These are phyloP conservation scores for Poecilia wingei DNA, from an alignment of 2,797 vertebrate species.

Conservation along the genomic window DNA sequence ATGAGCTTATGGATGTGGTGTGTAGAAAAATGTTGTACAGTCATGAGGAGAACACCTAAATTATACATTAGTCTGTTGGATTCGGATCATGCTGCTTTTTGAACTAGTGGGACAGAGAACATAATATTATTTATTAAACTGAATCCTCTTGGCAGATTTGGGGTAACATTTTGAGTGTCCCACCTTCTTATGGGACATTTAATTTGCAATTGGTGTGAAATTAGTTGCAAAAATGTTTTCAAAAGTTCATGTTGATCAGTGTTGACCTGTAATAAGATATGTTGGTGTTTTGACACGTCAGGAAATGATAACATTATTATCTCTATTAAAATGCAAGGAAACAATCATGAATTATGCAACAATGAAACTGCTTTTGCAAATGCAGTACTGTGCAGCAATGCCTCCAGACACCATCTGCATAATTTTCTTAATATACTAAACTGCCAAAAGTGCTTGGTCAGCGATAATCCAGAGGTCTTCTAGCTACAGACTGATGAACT, in stretches of 20 bases:
- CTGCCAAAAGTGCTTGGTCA: neutral
- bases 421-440: neutral
- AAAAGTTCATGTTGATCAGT: neutral
- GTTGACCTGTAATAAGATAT: neutral
- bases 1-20: slow-evolving; percentile 4
- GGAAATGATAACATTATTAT: neutral
- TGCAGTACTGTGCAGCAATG: neutral
- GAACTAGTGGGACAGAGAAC: slow-evolving; percentile 2
- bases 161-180: neutral
- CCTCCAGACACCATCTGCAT: neutral
- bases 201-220: neutral
- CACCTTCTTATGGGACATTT: neutral
- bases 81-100: slow-evolving; percentile 1
- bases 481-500: neutral
- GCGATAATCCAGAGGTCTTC: neutral
- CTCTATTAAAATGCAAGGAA: neutral
- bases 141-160: neutral
- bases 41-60: slow-evolving; percentile 19
- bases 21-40: slow-evolving; percentile 8
- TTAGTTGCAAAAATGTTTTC: neutral
- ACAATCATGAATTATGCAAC: neutral
- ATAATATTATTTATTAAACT: neutral
- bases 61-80: slow-evolving; percentile 29
- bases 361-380: neutral
- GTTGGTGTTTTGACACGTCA: neutral